Percentiles rank a stretch among this genome's conserved stretches.
Conservation (phyloP, 2,797 vertebrate species). For the Ptychadena robeensis region DNA sequence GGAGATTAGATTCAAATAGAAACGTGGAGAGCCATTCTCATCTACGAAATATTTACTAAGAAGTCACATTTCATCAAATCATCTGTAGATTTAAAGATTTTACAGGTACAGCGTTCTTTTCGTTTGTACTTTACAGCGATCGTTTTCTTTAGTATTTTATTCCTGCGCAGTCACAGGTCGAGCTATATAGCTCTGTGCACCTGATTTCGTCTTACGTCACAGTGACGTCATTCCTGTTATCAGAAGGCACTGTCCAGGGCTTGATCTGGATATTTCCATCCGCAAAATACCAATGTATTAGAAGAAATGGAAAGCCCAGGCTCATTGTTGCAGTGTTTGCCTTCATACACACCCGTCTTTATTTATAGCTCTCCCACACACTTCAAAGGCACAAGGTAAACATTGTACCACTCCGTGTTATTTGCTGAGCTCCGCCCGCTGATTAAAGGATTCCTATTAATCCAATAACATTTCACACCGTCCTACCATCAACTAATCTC, state of each 20-base stretch:
- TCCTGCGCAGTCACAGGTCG: too few species aligned
- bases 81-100: neutral
- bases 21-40: neutral
- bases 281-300: neutral
- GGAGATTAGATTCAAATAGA: neutral
- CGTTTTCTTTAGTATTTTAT: neutral
- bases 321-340: conserved; percentile 11
- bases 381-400: conserved; percentile 28
- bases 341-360: conserved; percentile 3
- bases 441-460: neutral
- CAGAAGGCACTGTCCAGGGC: neutral
- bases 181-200: neutral
- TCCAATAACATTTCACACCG: neutral
- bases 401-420: neutral
- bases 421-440: neutral
- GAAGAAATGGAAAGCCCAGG: too few species aligned
- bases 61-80: too few species aligned
- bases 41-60: too few species aligned
- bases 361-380: conserved; percentile 9
- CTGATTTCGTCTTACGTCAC: neutral
- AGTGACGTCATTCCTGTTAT: neutral
- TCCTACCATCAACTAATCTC: neutral
- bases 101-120: too few species aligned
- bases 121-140: neutral
- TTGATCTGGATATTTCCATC: neutral